These are phyloP conservation scores for Gambusia affinis DNA, from an alignment of 2,113 vertebrate genomes.

Conservation along the genomic window DNA sequence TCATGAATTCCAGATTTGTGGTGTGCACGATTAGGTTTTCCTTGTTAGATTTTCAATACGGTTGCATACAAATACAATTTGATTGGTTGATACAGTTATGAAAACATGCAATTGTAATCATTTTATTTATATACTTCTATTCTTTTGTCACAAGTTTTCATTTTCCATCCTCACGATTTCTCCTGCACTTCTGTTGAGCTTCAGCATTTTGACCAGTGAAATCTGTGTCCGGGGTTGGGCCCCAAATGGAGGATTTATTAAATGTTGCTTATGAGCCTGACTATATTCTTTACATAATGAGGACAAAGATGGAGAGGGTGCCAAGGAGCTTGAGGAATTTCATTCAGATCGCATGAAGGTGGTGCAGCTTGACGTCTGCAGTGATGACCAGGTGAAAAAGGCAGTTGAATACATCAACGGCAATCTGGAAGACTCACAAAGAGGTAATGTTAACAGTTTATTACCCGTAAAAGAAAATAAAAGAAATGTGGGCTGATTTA, in stretches of 20 bases:
- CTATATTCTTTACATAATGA: conserved; percentile 33
- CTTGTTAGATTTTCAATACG: no score
- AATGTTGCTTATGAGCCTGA: not conserved
- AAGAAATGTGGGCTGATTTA: not conserved
- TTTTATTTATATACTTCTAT: no score
- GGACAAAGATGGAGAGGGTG: conserved; percentile 81
- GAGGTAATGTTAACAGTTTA: conserved; percentile 65
- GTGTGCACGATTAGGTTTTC: not conserved
- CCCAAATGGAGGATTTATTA: no score
- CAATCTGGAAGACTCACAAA: conserved; percentile 75
- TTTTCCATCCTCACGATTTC: no score
- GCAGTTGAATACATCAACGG: conserved; percentile 79
- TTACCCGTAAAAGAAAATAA: not conserved
- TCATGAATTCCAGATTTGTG: not conserved
- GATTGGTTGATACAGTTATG: no score
- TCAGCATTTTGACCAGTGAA: no score
- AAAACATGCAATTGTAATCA: no score
- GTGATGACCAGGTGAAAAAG: conserved; percentile 82
- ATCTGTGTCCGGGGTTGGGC: no score
- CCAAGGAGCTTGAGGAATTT: conserved; percentile 78
- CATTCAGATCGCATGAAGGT: conserved; percentile 85
- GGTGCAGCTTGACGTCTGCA: conserved; percentile 88
- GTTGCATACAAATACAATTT: no score
- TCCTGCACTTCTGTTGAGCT: no score
- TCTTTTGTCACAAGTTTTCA: no score